Base-by-base conservation (phyloP, 1,140 invertebrate genomes). In the Sipha flava region DNA sequence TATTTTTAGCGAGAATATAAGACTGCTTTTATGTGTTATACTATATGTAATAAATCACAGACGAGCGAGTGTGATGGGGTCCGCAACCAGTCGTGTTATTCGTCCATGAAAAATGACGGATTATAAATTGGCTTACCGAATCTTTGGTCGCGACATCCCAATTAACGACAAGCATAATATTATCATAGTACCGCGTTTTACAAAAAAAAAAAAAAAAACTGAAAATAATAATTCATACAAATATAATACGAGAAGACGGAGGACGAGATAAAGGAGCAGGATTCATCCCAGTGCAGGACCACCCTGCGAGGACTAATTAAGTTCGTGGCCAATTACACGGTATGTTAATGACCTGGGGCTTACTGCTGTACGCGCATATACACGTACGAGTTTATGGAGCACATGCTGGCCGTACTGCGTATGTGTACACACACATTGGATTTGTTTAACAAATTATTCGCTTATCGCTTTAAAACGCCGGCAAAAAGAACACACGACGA, bases 241-340 rank as follows among this genome's bases (percentile, higher is more conserved):
- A 12, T 40, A 43, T 14, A 68, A 68, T 14, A 43, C 26, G 16
- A 6, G 23, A 18, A 14, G 14, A 59, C 16, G 23, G 14, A 10
- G 12, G 12, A 23, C 2, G 23, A 10, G 21, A 26, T 14, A n/a
- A n/a, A n/a, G 31, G n/a, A 21, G 31, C 21, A 2, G 1, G 10
- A 31, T 26, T 16, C 68, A 29, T 23, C 14, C 40, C 43, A 16
- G 16, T 7, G 68, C 31, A n/a, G 34, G 68, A 72, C 68, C 68
- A 72, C 68, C 68, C 68, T 72, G 43, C 68, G 23, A 9, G 14
- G 43, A 72, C 68, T 72, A 72, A 72, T 72, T 72, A n/a, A 72
- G 26, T 72, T 47, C 68, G 43, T 16, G 43, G 45, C 68, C 68
- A 72, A 72, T 72, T 72, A 72, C 26, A 72, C 45, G 68, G 68